Conservation (phyloP, 2,888 invertebrate genomes). For the Pedicia rivosa region DNA sequence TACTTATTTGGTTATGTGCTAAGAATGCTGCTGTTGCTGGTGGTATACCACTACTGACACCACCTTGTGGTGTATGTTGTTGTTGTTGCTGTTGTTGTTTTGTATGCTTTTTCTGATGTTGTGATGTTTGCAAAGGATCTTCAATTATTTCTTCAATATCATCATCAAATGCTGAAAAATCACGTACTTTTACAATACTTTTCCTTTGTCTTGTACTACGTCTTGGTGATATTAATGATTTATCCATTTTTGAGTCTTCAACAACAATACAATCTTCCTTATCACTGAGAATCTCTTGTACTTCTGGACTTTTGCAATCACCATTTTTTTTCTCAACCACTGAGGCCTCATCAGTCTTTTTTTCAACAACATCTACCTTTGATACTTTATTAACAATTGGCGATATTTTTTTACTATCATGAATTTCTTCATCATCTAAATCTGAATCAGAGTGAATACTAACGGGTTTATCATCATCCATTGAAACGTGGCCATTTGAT, state of each 20-base stretch:
- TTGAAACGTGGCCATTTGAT: slow-evolving; percentile 2
- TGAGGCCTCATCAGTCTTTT: slow-evolving; percentile 10
- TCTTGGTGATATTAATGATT: slow-evolving; percentile 18
- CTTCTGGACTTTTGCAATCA: slow-evolving; percentile 22
- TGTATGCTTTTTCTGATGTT: no score
- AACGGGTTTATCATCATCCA: slow-evolving; percentile 24
- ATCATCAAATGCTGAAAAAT: slow-evolving; percentile 26
- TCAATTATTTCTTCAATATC: slow-evolving; percentile 34
- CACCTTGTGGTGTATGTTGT: slow-evolving; percentile 17
- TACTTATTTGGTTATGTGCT: slow-evolving; percentile 18
- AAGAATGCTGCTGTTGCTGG: no score
- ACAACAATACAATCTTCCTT: slow-evolving; percentile 36
- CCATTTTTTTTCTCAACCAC: slow-evolving; percentile 11
- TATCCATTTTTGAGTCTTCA: slow-evolving; percentile 35
- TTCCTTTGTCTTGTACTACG: slow-evolving; percentile 29
- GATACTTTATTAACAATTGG: slow-evolving; percentile 9
- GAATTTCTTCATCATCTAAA: slow-evolving; percentile 16
- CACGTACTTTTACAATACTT: slow-evolving; percentile 22
- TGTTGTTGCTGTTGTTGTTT: no score
- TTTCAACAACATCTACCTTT: slow-evolving; percentile 8
- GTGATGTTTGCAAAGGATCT: slow-evolving; percentile 35
- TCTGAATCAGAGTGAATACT: slow-evolving; percentile 32
- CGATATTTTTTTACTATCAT: slow-evolving; percentile 7
- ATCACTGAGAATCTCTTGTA: slow-evolving; percentile 32
- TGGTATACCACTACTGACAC: no score